Conservation (phyloP, 2,797 vertebrate species). For the Gymnoscopelus braueri region DNA sequence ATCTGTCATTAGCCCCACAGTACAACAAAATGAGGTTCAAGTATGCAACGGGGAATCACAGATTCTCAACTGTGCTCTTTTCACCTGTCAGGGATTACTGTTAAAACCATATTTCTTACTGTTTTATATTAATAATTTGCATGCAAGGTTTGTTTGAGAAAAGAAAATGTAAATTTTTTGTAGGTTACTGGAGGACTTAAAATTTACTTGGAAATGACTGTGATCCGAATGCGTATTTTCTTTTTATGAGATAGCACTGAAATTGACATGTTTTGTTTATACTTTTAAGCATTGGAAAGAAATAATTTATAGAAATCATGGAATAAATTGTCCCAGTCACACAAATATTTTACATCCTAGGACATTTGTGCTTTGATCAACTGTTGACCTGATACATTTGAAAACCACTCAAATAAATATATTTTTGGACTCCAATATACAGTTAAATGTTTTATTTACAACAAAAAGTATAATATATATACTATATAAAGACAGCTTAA, state of each 20-base stretch:
- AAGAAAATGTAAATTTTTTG: constrained; percentile 38
- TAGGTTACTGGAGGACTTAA: constrained; percentile 37
- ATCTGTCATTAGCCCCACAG: no score
- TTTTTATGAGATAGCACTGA: constrained; percentile 70
- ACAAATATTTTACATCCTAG: constrained; percentile 53
- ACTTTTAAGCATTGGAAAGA: constrained; percentile 49
- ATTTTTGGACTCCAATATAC: constrained; percentile 75
- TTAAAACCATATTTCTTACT: background rate
- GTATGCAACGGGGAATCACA: no score
- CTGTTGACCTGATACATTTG: constrained; percentile 39
- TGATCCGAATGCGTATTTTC: constrained; percentile 75
- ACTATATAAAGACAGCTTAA: constrained; percentile 71
- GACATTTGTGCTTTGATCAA: constrained; percentile 50
- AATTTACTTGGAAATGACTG: constrained; percentile 43
- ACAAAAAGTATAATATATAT: constrained; percentile 41
- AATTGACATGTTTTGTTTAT: constrained; percentile 63
- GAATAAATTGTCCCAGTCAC: constrained; percentile 62
- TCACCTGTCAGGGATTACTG: constrained; percentile 9
- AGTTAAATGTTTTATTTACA: constrained; percentile 84
- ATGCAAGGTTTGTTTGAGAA: constrained; percentile 44
- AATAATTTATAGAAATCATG: constrained; percentile 48
- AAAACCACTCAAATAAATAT: constrained; percentile 69
- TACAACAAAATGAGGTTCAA: no score
- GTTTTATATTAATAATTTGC: constrained; percentile 31
- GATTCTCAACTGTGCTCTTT: background rate